Evolutionary conservation across 2,113 vertebrate genomes (phyloP).

Genomic region (Pandion haliaetus): DNA sequence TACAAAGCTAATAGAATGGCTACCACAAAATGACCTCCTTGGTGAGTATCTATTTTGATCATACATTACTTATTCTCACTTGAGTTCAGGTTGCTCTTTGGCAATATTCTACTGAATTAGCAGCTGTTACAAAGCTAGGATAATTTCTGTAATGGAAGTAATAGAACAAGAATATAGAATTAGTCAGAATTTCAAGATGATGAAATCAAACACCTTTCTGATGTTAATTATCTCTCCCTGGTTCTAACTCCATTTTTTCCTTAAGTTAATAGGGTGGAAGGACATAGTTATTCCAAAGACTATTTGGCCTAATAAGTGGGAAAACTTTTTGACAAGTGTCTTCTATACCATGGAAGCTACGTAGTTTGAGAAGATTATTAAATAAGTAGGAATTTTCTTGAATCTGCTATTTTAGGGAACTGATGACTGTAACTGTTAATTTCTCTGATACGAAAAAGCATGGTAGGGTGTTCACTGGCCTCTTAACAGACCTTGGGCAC

Average conservation of each 20-base stretch:
- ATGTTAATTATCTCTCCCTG: not conserved
- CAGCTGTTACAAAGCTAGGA: not conserved
- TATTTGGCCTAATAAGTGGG: not conserved
- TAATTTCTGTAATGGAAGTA: not conserved
- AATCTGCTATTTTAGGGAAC: not conserved
- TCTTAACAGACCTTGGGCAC: not conserved
- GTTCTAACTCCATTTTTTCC: not conserved
- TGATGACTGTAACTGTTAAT: not conserved
- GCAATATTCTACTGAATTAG: not conserved
- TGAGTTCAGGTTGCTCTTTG: not conserved
- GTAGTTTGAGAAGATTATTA: no score
- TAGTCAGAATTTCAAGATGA: not conserved
- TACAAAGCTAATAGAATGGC: slow-evolving; percentile 96
- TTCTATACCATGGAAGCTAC: not conserved
- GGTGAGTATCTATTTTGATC: slow-evolving; percentile 75
- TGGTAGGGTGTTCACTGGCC: not conserved
- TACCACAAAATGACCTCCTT: slow-evolving; percentile 96
- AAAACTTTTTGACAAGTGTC: no score
- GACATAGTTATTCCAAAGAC: not conserved
- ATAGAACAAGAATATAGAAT: not conserved
- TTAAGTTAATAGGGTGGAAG: not conserved
- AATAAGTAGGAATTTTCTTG: not conserved
- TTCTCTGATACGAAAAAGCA: not conserved
- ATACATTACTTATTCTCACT: not conserved
- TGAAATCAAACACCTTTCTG: not conserved